These are phyloP conservation scores for Nomada ferruginata DNA, from an alignment of 2,888 invertebrate genomes.

Conservation along the genomic window DNA sequence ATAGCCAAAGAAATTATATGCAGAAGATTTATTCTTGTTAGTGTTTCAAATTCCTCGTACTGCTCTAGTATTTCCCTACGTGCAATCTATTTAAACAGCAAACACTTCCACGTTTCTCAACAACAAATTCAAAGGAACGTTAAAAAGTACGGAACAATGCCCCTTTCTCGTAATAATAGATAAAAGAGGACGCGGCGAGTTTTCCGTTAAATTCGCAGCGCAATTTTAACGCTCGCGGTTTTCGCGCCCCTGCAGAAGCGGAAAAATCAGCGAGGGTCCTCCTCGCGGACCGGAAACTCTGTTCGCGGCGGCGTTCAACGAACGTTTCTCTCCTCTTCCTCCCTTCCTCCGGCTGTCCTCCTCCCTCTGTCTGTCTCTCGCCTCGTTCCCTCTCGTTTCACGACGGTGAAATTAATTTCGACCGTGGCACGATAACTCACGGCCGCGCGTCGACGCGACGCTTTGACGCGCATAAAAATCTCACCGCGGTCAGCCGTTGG, in stretches of 20 bases:
- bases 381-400: conserved; percentile 45
- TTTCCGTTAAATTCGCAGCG: not conserved
- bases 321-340: conserved; percentile 26
- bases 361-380: not conserved
- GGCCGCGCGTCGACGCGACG: conserved; percentile 73
- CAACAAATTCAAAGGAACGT: not conserved
- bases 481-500: conserved; percentile 63
- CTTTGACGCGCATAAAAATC: conserved; percentile 76
- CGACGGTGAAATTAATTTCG: conserved; percentile 74
- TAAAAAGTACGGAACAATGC: not conserved
- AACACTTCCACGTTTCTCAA: not conserved
- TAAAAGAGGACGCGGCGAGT: not conserved
- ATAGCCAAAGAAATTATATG: too few species aligned
- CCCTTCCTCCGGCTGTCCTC: too few species aligned
- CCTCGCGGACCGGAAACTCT: conserved; percentile 33
- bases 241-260: conserved; percentile 7
- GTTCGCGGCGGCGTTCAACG: conserved; percentile 25
- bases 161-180: too few species aligned
- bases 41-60: too few species aligned
- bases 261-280: conserved; percentile 11
- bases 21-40: too few species aligned
- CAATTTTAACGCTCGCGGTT: conserved; percentile 19
- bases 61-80: too few species aligned
- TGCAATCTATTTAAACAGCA: too few species aligned
- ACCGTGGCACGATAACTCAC: conserved; percentile 74